Evolutionary conservation across 2,888 invertebrate species (phyloP), one percentile per base, ranked within the genome.

Genomic region (Lingula anatina): DNA sequence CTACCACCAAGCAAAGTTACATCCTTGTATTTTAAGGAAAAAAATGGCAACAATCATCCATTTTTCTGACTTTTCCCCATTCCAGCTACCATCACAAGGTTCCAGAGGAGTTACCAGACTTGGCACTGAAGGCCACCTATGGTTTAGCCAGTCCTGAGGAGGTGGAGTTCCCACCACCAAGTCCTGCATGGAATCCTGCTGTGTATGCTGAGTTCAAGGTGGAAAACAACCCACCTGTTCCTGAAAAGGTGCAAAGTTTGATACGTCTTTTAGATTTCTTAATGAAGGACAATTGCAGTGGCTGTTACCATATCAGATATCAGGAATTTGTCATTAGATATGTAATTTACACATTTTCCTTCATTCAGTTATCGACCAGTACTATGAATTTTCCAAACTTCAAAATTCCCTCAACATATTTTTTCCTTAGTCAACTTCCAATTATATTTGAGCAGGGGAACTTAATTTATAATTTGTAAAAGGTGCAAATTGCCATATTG

Each of bases 31-130:
- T n/a, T n/a, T n/a, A n/a, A n/a, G n/a, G n/a, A n/a, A n/a, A n/a
- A n/a, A n/a, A n/a, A n/a, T n/a, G n/a, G n/a, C n/a, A n/a, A n/a
- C n/a, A n/a, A n/a, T n/a, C n/a, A n/a, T n/a, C n/a, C n/a, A n/a
- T n/a, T n/a, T n/a, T n/a, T n/a, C n/a, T n/a, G n/a, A n/a, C n/a
- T n/a, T n/a, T n/a, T 18, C 20, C 47, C 36, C 46, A 49, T 57
- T 64, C 20, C 59, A 83, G 83, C 58, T 84, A 83, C 62, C 84
- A 85, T 60, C 82, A 85, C 63, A 82, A 81, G 64, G 78, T 85
- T 51, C 83, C 84, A 1, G 60, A 60, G 51, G 79, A 77, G 46
- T 81, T 83, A 51, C 78, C 83, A 44, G 81, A 81, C 46, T 70
- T 85, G 50, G 83, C 83, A 62, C 71, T 81, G 44, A 83, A 83